Evolutionary conservation across 2,797 vertebrate genomes (phyloP).

Genomic region (Microctenopoma steveboyesi): DNA sequence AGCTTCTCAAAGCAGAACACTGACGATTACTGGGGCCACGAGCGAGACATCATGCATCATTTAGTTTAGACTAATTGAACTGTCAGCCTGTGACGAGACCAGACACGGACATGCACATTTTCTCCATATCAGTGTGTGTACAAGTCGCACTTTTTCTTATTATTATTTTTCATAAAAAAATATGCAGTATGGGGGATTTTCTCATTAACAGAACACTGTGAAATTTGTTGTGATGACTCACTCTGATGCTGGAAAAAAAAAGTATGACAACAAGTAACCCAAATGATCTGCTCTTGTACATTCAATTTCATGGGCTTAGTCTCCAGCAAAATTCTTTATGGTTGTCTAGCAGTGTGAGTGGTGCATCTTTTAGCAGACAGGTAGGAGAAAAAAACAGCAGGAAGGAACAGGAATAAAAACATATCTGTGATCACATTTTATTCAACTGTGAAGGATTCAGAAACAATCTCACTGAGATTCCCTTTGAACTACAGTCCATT

Average conservation of each 20-base stretch:
- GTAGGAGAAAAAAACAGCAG: constrained; percentile 12
- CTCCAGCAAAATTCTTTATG: constrained; percentile 35
- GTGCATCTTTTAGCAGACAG: constrained; percentile 41
- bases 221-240: constrained; percentile 66
- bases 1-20: constrained; percentile 75
- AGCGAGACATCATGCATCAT: constrained; percentile 75
- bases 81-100: constrained; percentile 73
- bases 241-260: constrained; percentile 24
- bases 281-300: constrained; percentile 54
- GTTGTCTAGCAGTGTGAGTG: constrained; percentile 28
- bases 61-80: constrained; percentile 78
- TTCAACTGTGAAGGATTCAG: constrained; percentile 32
- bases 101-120: constrained; percentile 58
- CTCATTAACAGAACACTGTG: constrained; percentile 51
- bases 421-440: constrained; percentile 31
- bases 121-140: constrained; percentile 51
- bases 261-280: constrained; percentile 37
- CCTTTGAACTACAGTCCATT: constrained; percentile 22
- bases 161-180: constrained; percentile 28
- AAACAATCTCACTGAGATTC: constrained; percentile 23
- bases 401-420: constrained; percentile 15
- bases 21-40: constrained; percentile 69
- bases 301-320: constrained; percentile 59
- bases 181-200: constrained; percentile 44
- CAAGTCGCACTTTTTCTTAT: constrained; percentile 43